Evolutionary conservation across 2,888 invertebrate species (phyloP).

Genomic region (Drosophila quinaria): DNA sequence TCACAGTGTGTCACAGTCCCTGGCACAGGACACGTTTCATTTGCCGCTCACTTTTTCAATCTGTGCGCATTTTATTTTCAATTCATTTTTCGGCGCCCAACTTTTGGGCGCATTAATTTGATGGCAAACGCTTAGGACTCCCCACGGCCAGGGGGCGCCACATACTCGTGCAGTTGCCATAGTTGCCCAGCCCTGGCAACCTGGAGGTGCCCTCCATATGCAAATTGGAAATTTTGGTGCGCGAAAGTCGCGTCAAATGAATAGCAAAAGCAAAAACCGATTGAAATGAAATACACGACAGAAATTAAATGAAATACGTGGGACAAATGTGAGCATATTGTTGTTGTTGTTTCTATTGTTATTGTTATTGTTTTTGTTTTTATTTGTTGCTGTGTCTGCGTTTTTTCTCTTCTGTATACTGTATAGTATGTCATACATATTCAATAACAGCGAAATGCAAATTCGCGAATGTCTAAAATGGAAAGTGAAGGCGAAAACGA

Average conservation of each 20-base stretch:
- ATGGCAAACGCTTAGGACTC: conserved; percentile 57
- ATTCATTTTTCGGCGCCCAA: conserved; percentile 64
- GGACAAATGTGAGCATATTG: conserved; percentile 56
- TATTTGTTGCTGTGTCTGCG: conserved; percentile 35
- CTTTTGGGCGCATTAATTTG: conserved; percentile 66
- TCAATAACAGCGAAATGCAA: conserved; percentile 78
- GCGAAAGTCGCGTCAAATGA: conserved; percentile 74
- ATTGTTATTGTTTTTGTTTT: conserved; percentile 23
- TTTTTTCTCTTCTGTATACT: conserved; percentile 33
- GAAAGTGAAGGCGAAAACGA: conserved; percentile 73
- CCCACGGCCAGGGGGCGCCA: not conserved
- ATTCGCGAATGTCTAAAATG: conserved; percentile 76
- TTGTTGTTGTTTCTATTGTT: conserved; percentile 34
- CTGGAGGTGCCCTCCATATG: conserved; percentile 48
- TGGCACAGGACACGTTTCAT: conserved; percentile 64
- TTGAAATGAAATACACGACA: conserved; percentile 79
- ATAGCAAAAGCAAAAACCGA: conserved; percentile 72
- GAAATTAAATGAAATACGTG: conserved; percentile 78
- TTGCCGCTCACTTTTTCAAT: conserved; percentile 74
- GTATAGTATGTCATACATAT: conserved; percentile 67
- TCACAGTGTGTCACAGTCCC: not conserved
- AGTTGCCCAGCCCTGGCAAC: conserved; percentile 37
- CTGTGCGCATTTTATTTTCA: conserved; percentile 78
- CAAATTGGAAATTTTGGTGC: conserved; percentile 60
- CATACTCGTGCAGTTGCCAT: conserved; percentile 22